Percentiles rank a stretch among this genome's conserved stretches.
These are phyloP conservation scores for Drosophila ironensis DNA, from an alignment of 1,140 invertebrate species.

Conservation along the genomic window DNA sequence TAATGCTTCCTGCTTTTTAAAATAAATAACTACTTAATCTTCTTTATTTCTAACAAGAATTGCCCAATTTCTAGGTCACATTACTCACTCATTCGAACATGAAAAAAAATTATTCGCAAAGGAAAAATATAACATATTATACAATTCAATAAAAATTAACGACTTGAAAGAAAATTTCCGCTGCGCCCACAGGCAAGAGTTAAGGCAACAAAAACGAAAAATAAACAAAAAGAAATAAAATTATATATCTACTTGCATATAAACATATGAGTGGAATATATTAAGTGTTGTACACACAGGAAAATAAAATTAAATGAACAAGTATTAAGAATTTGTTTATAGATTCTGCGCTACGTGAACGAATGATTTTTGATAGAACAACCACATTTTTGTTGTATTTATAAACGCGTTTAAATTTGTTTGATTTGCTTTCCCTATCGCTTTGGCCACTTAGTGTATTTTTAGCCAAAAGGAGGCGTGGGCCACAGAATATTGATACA, in stretches of 20 bases:
- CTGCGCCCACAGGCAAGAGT: constrained; percentile 41
- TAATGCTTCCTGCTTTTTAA: background rate
- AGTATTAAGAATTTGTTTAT: constrained; percentile 27
- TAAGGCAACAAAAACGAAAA: constrained; percentile 41
- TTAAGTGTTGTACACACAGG: constrained; percentile 8
- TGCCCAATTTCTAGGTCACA: background rate
- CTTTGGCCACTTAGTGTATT: constrained; percentile 33
- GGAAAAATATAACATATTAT: constrained; percentile 44
- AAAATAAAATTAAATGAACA: constrained; percentile 35
- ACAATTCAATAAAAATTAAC: constrained; percentile 69
- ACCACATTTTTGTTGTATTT: constrained; percentile 50
- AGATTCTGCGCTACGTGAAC: constrained; percentile 8
- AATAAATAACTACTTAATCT: background rate
- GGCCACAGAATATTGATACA: constrained; percentile 41
- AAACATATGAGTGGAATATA: constrained; percentile 6
- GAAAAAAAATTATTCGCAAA: constrained; percentile 40
- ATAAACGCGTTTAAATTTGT: constrained; percentile 58
- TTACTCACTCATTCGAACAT: constrained; percentile 18
- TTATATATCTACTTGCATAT: constrained; percentile 23
- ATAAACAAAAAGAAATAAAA: constrained; percentile 47
- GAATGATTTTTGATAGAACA: constrained; percentile 16
- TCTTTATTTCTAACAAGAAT: background rate
- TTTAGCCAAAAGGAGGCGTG: constrained; percentile 63
- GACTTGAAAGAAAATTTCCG: constrained; percentile 68
- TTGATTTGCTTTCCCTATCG: constrained; percentile 28